Evolutionary conservation across 2,888 invertebrate species (phyloP), one percentile per base, ranked within the genome.

Genomic region (Drosophila buzzatii): DNA sequence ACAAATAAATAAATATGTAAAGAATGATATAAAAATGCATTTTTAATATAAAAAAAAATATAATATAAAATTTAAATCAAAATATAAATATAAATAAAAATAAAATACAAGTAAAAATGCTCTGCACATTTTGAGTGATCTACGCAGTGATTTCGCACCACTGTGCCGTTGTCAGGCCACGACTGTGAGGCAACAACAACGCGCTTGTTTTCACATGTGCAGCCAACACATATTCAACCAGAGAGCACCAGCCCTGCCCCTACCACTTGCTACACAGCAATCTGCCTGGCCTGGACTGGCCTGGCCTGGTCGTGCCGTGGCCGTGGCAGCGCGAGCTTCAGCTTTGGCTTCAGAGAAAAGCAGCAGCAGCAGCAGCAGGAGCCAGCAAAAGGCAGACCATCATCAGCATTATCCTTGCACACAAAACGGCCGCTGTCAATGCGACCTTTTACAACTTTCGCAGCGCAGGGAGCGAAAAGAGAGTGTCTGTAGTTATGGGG

Each of bases 381-480:
- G 56, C 59, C 51, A 16, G 47, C 72, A 16, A 42, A 67, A 52
- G 55, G 64, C 64, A 64, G 75, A 63, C 61, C 81, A 85, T 83
- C 84, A 85, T 81, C 84, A 79, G 84, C 79, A 88, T 88, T 85
- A 85, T 85, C 70, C 86, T 85, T 78, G 73, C 70, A 78, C 72
- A 78, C 70, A 78, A 70, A 80, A 67, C 76, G 73, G 69, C 67
- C 70, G 82, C 67, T 70, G 64, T 76, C 80, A 58, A 63, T 78
- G 84, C 78, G 83, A 82, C 88, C 83, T 87, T 85, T 84, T 82
- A 62, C 68, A 76, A 71, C 79, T 71, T 82, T 61, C 47, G 27
- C 52, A 20, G 44, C 20, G 5, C 62, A 49, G 7, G 55, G 37
- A 14, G 37, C 14, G 37, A 37, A 37, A 37, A 5, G 37, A 39